Evolutionary conservation across 2,113 vertebrate genomes (phyloP), one percentile per base, ranked within the genome.

Genomic region (Chaetodon auriga): DNA sequence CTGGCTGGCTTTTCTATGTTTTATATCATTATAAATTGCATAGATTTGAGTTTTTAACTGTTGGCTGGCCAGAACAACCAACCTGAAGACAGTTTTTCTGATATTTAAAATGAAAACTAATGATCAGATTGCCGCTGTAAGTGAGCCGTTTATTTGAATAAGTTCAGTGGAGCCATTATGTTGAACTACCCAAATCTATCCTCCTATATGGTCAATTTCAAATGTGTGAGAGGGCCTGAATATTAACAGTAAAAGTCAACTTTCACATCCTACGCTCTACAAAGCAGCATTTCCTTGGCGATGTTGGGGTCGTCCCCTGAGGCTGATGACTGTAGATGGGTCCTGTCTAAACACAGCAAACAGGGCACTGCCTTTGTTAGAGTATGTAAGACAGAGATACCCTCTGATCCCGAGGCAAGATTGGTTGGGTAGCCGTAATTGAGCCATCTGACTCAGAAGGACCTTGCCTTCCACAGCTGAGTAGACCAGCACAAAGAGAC

Each of bases 401-500:
- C 74, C 48, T 74, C 75, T 82, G 85, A 88, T 85, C 75, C 70
- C 2, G 57, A 76, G 70, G 78, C 78, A 63, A 69, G 69, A 72
- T 69, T 71, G 78, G 46, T 71, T 25, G 45, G 51, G 43, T 38
- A 38, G 61, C 78, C 25, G 72, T 92, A 92, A 93, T 90, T 88
- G 90, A 94, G 89, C 69, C 79, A 78, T 88, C 86, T 70, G 89
- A 89, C 80, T 86, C 65, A 46, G 75, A 77, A 46, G 77, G 85
- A 90, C 85, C 66, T 83, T 21, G 38, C 62, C 88, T 86, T 86
- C 65, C 75, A 92, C 90, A 90, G 87, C 83, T 73, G 82, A 93
- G 86, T 64, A 78, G 85, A 62, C 72, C 75, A 9, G 82, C 49
- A 92, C 93, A 93, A 94, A 93, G 88, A 82, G 7, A 49, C 53